Conservation (phyloP, 2,888 invertebrate genomes). For the Phania funesta region DNA sequence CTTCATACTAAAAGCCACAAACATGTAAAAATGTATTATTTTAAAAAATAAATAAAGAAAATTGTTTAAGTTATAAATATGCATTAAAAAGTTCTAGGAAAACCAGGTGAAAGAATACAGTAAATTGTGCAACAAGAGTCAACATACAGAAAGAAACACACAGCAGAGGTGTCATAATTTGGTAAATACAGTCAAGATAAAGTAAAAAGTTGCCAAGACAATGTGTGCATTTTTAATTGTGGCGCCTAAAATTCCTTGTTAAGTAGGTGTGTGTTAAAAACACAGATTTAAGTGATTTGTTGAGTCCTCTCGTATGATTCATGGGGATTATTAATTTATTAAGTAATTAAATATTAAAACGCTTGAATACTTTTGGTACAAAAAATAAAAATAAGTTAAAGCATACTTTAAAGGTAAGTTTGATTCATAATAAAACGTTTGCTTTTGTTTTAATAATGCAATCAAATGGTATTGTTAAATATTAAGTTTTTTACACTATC, state of each 20-base stretch:
- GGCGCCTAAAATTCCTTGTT: slow-evolving; percentile 40
- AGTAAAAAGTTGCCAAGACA: slow-evolving; percentile 41
- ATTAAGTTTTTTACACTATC: too few species aligned
- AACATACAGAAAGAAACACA: neutral
- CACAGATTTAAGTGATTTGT: slow-evolving; percentile 12
- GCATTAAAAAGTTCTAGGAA: slow-evolving; percentile 50
- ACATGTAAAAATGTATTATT: slow-evolving; percentile 53
- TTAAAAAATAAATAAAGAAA: slow-evolving; percentile 29
- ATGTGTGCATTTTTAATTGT: slow-evolving; percentile 56
- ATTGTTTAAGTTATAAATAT: slow-evolving; percentile 45
- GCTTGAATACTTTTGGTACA: neutral
- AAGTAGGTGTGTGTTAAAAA: neutral
- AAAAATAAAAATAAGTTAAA: too few species aligned
- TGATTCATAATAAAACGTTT: too few species aligned
- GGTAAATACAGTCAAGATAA: slow-evolving; percentile 49
- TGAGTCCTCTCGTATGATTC: neutral
- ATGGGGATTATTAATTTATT: neutral
- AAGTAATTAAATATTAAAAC: neutral
- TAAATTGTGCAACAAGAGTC: neutral
- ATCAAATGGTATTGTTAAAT: too few species aligned
- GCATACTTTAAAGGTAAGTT: too few species aligned
- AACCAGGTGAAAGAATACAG: slow-evolving; percentile 15
- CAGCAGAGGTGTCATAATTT: slow-evolving; percentile 48
- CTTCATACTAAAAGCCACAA: neutral
- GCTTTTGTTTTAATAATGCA: too few species aligned